Conservation (phyloP, 2,888 invertebrate species). For the Tenthredo amoena region DNA sequence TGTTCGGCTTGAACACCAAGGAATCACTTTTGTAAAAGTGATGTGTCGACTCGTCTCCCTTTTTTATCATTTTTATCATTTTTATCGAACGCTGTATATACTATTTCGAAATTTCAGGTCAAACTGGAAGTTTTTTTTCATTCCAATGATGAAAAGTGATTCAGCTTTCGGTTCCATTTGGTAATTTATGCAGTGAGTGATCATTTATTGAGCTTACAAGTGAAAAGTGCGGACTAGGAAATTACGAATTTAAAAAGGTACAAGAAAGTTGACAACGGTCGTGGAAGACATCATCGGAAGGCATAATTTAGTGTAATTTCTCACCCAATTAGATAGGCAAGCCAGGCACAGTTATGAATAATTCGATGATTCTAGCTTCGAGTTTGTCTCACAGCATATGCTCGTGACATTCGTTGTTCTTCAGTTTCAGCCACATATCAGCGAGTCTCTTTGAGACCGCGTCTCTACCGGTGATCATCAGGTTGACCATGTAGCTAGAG, state of each 20-base stretch:
- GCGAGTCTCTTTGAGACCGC: conserved; percentile 59
- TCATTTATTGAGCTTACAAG: no score
- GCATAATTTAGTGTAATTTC: not conserved
- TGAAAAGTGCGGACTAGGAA: no score
- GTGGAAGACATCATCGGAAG: not conserved
- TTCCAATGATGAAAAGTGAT: no score
- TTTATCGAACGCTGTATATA: no score
- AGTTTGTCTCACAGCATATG: conserved; percentile 51
- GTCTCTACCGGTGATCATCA: not conserved
- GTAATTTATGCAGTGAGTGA: no score
- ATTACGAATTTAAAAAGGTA: no score
- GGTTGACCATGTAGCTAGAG: not conserved
- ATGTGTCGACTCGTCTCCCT: no score
- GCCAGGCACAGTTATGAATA: not conserved
- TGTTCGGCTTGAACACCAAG: not conserved
- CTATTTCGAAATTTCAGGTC: no score
- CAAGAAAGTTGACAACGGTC: not conserved
- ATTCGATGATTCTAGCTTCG: not conserved
- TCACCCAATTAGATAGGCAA: not conserved
- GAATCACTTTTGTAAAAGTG: not conserved
- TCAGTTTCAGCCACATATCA: conserved; percentile 68
- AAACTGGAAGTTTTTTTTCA: no score
- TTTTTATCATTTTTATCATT: no score
- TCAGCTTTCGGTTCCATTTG: no score
- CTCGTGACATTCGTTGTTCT: conserved; percentile 64